A percentile compares a stretch with the other conserved stretches of the same genome.
Conservation (phyloP, 2,888 invertebrate species). For the Hirudinaria manillensis region DNA sequence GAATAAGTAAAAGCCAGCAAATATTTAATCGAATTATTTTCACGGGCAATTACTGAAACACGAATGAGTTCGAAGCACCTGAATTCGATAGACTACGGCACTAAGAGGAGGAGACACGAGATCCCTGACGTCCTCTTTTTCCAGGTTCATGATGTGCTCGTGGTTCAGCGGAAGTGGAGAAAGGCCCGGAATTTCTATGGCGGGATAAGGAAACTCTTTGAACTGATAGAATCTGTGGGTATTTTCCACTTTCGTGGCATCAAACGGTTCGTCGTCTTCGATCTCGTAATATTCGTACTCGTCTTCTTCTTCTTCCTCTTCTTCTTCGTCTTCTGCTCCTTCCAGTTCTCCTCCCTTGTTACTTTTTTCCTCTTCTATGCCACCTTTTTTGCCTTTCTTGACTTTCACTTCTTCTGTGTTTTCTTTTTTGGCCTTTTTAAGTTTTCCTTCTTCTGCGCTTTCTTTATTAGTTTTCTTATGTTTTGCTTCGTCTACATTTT, state of each 20-base stretch:
- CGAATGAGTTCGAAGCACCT: not conserved
- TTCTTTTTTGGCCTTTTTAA: slow-evolving; percentile 10
- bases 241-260: slow-evolving; percentile 5
- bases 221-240: slow-evolving; percentile 31
- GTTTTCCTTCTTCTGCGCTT: not conserved
- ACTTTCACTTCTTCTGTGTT: not conserved
- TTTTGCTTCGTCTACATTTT: slow-evolving; percentile 17
- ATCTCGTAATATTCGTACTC: slow-evolving; percentile 14
- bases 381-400: slow-evolving; percentile 1
- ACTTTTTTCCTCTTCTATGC: slow-evolving; percentile 10
- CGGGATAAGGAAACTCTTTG: slow-evolving; percentile 37
- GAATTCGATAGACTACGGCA: slow-evolving; percentile 77
- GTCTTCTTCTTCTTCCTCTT: slow-evolving; percentile 10
- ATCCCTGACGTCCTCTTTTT: slow-evolving; percentile 41
- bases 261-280: slow-evolving; percentile 20
- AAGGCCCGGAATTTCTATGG: slow-evolving; percentile 38
- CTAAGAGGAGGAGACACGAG: slow-evolving; percentile 75
- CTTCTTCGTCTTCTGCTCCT: not conserved
- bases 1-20: not conserved
- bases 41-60: too few species aligned
- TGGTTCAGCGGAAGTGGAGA: slow-evolving; percentile 43
- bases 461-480: slow-evolving; percentile 6
- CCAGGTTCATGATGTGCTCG: slow-evolving; percentile 43
- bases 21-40: too few species aligned
- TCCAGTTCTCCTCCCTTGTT: not conserved